These are phyloP conservation scores for Campoplex capitator DNA, from an alignment of 2,888 invertebrate genomes.

Conservation along the genomic window DNA sequence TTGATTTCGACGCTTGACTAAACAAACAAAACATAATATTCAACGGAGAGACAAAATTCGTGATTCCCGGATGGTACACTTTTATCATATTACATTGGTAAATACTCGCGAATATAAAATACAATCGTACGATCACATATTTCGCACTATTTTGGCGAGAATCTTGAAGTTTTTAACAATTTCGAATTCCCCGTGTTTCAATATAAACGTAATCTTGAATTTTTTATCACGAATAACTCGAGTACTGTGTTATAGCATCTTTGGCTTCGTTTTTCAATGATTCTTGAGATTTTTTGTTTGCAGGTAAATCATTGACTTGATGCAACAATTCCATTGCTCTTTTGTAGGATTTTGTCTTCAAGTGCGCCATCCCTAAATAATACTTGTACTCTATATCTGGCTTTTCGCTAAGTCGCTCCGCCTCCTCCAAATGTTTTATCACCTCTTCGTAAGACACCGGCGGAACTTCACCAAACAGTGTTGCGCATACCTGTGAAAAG, in stretches of 20 bases:
- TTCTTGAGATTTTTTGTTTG: constrained; percentile 72
- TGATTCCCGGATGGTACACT: not conserved
- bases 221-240: constrained; percentile 71
- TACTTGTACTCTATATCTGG: constrained; percentile 87
- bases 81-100: too few relatives aligned
- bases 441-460: constrained; percentile 88
- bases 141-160: not conserved
- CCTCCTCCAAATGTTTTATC: constrained; percentile 85
- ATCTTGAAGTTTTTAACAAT: not conserved
- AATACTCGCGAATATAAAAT: not conserved
- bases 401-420: constrained; percentile 85
- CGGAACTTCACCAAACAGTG: constrained; percentile 89
- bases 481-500: constrained; percentile 86
- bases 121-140: not conserved
- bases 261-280: constrained; percentile 76
- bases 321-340: constrained; percentile 86
- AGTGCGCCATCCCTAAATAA: constrained; percentile 87
- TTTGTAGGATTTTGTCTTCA: constrained; percentile 85
- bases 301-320: constrained; percentile 71
- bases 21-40: not conserved
- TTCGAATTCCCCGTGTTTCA: not conserved
- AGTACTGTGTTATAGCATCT: constrained; percentile 77
- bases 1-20: not conserved
- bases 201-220: not conserved
- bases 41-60: not conserved